Conservation (phyloP, 2,113 vertebrate species). For the Dicerorhinus sumatrensis region DNA sequence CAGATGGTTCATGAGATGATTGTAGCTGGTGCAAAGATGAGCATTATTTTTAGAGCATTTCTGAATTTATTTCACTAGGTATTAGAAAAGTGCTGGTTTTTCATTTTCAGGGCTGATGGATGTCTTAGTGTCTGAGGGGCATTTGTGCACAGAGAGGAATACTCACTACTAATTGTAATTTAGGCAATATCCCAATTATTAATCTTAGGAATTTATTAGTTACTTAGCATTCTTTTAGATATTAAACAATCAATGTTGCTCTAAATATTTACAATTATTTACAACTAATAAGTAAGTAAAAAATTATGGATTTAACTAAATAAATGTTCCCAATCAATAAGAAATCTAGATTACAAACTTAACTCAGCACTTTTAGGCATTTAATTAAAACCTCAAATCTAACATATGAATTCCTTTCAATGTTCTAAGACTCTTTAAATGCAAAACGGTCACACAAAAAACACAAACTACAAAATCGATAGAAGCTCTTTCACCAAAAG, state of each 20-base stretch:
- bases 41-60: neutral
- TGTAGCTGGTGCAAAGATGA: neutral
- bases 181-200: neutral
- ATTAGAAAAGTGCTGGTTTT: neutral
- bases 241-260: conserved; percentile 38
- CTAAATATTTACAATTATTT: conserved; percentile 53
- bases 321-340: conserved; percentile 30
- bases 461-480: neutral
- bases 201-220: conserved; percentile 61
- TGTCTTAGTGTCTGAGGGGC: conserved; percentile 9
- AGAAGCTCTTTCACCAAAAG: neutral
- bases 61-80: neutral
- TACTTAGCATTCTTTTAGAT: conserved; percentile 48
- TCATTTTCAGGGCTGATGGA: neutral
- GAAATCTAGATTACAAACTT: conserved; percentile 38
- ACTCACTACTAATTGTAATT: neutral
- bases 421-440: neutral
- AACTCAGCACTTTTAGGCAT: neutral
- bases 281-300: conserved; percentile 28
- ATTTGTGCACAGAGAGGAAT: neutral
- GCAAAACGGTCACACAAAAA: neutral
- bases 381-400: conserved; percentile 63
- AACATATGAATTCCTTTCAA: conserved; percentile 17
- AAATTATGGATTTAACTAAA: conserved; percentile 44
- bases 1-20: neutral